These are phyloP conservation scores for Hofmannophila pseudospretella DNA, from an alignment of 2,888 invertebrate species.

Conservation along the genomic window DNA sequence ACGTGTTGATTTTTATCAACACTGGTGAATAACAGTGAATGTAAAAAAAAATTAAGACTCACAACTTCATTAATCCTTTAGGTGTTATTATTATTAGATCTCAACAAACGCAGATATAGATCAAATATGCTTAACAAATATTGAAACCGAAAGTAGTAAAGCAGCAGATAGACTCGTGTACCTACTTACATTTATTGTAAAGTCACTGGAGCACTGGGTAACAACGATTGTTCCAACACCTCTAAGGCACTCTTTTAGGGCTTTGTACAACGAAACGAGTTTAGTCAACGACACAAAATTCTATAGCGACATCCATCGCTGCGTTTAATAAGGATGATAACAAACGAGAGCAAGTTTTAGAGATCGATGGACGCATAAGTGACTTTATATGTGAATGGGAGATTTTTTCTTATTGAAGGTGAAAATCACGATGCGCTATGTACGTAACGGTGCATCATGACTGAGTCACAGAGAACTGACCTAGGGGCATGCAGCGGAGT, in stretches of 20 bases:
- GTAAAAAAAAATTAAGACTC: no score
- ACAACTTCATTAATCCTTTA: no score
- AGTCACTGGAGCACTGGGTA: conserved; percentile 68
- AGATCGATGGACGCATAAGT: conserved; percentile 14
- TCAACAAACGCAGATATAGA: conserved; percentile 28
- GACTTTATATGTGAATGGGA: conserved; percentile 6
- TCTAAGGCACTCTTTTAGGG: conserved; percentile 36
- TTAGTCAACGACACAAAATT: conserved; percentile 7
- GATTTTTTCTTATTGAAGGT: conserved; percentile 29
- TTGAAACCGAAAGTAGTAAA: conserved; percentile 63
- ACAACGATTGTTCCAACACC: conserved; percentile 54
- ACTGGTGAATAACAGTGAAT: no score
- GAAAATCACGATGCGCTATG: conserved; percentile 55
- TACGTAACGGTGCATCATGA: conserved; percentile 70
- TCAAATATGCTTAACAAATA: conserved; percentile 34
- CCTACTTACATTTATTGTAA: conserved; percentile 43
- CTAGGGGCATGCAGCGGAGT: conserved; percentile 72
- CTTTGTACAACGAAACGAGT: conserved; percentile 17
- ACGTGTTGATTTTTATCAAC: no score
- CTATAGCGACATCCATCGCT: conserved; percentile 25
- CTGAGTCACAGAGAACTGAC: conserved; percentile 77
- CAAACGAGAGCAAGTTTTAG: conserved; percentile 7
- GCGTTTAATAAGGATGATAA: conserved; percentile 7
- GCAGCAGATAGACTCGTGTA: conserved; percentile 36
- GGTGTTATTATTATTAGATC: no score